Evolutionary conservation across 2,797 vertebrate genomes (phyloP), one percentile per base, ranked within the genome.

Genomic region (Jordanella pulchra): DNA sequence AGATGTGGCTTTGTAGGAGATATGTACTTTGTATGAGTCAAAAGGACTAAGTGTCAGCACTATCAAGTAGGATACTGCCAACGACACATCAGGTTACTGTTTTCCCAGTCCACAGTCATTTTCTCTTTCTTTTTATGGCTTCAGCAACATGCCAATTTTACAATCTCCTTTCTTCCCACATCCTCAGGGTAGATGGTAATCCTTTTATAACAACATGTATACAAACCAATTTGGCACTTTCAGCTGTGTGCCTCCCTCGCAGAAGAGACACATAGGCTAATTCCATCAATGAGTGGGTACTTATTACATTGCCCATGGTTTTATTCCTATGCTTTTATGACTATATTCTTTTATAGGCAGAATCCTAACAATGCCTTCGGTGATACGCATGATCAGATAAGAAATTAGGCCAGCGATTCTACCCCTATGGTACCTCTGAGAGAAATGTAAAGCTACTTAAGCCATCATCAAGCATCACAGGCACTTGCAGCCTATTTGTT

Each of bases 211-310:
- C 87, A 90, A 88, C 89, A 84, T 93, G 91, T 91, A 86, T 89
- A 91, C 91, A 91, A 84, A 92, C 87, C 89, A 87, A 86, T 92
- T 93, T 91, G 89, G 91, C 89, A 84, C 76, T 84, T 89, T 90
- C 84, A 88, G 88, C 86, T 78, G 76, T 81, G 86, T 76, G 78
- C 77, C 80, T 85, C 86, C 78, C 79, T 89, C 83, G 83, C 77
- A 89, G 80, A 78, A 81, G 84, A 89, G 84, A 87, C 87, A 87
- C 88, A 84, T 67, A 87, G 86, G 89, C 89, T 89, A 85, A 89
- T 89, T 91, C 84, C 71, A 86, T 90, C 87, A 86, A 30, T 81
- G 91, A 89, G 91, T 90, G 87, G 89, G 89, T 78, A 85, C 87
- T 80, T 80, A 75, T 80, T 88, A 73, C 76, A 51, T 85, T 77